Evolutionary conservation across 2,797 vertebrate species (phyloP).

Genomic region (Coreius guichenoti): DNA sequence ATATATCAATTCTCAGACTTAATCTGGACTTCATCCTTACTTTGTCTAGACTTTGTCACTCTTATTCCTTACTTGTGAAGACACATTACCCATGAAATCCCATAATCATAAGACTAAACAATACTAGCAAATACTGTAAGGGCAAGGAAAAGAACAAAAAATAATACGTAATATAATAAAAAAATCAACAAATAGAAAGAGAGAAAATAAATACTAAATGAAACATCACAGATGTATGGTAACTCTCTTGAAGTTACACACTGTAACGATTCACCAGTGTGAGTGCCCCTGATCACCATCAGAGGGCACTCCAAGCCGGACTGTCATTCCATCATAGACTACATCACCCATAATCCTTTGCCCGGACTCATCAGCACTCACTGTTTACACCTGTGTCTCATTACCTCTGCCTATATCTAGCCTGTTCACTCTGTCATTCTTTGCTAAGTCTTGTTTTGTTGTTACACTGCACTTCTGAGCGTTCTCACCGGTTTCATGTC

Average conservation of each 20-base stretch:
- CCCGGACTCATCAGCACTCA: no score
- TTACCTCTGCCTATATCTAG: no score
- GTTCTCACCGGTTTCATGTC: no score
- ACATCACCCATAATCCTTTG: no score
- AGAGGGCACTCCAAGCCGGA: no score
- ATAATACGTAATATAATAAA: background rate
- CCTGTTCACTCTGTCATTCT: no score
- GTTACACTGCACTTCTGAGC: no score
- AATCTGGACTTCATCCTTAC: background rate
- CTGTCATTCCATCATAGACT: no score
- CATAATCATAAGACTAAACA: background rate
- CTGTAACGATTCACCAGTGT: no score
- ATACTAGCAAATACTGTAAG: background rate
- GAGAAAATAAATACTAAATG: background rate
- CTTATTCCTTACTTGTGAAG: background rate
- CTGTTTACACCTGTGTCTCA: no score
- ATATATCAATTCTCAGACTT: background rate
- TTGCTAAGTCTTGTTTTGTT: no score
- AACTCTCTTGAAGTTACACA: background rate
- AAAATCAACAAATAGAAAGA: background rate
- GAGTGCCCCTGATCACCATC: no score
- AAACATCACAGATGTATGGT: background rate
- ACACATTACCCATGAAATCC: background rate
- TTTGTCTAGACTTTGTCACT: background rate
- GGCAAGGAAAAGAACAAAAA: background rate